Evolutionary conservation across 1,140 invertebrate species (phyloP).

Genomic region (Dendroctonus valens): DNA sequence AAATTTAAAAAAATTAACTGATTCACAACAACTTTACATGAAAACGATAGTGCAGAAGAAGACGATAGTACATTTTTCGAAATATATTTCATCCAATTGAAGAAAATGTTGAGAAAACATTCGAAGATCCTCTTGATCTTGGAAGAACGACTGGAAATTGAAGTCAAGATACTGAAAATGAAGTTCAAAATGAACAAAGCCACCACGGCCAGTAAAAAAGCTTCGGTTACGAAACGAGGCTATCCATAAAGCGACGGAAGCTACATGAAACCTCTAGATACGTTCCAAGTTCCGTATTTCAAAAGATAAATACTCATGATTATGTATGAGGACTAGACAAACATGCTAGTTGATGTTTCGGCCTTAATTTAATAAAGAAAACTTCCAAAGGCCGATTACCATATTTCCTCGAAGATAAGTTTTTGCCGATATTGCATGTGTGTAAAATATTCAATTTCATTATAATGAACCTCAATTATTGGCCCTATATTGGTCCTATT

Average conservation of each 20-base stretch:
- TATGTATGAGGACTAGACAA: conserved; percentile 8
- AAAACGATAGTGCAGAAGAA: no score
- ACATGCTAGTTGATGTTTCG: not conserved
- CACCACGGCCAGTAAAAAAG: not conserved
- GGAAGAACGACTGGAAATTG: no score
- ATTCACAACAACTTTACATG: no score
- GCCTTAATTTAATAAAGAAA: conserved; percentile 5
- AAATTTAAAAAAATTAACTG: no score
- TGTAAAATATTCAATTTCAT: not conserved
- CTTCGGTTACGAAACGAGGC: not conserved
- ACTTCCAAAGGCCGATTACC: not conserved
- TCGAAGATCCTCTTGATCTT: no score
- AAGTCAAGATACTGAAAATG: not conserved
- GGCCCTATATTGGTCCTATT: not conserved
- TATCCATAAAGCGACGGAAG: not conserved
- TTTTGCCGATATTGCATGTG: conserved; percentile 7
- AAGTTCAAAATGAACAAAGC: not conserved
- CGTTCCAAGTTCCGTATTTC: not conserved
- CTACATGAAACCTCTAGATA: not conserved
- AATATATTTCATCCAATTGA: no score
- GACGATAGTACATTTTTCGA: no score
- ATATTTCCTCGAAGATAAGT: conserved; percentile 1
- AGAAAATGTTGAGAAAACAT: no score
- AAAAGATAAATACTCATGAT: conserved; percentile 1
- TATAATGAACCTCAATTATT: not conserved